These are phyloP conservation scores for Alosa sapidissima DNA, from an alignment of 2,797 vertebrate genomes.

Conservation along the genomic window DNA sequence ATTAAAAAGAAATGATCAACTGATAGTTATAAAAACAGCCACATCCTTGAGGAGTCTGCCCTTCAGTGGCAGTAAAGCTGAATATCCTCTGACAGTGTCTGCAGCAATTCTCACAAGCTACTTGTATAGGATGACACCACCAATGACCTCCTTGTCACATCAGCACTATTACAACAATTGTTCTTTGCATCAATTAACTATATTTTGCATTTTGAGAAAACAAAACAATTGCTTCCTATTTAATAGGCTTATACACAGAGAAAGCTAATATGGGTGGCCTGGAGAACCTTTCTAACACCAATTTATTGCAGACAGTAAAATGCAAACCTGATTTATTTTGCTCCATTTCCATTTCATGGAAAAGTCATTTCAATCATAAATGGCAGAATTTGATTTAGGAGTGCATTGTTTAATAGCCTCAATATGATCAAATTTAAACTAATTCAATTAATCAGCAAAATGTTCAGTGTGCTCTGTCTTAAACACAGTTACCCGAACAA, in stretches of 20 bases:
- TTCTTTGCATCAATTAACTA: not conserved
- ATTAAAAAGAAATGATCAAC: conserved; percentile 84
- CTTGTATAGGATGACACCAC: not conserved
- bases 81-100: conserved; percentile 31
- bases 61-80: conserved; percentile 72
- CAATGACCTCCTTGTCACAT: not conserved
- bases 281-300: conserved; percentile 20
- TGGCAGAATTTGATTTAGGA: conserved; percentile 96
- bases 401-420: conserved; percentile 94
- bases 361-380: conserved; percentile 98
- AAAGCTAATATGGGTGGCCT: conserved; percentile 33
- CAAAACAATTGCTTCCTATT: not conserved
- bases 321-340: conserved; percentile 87
- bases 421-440: conserved; percentile 95
- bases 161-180: not conserved
- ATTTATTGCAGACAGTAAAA: conserved; percentile 90
- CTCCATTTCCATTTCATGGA: conserved; percentile 76
- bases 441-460: conserved; percentile 97
- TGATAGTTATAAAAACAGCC: conserved; percentile 75
- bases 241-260: not conserved
- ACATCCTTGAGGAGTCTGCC: conserved; percentile 73
- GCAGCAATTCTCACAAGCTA: not conserved
- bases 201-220: not conserved
- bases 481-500: conserved; percentile 88
- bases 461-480: conserved; percentile 92